Percentiles rank a stretch among this genome's conserved stretches.
phyloP scores from a whole-genome alignment of 2,113 vertebrate genomes.

The Tupaia chinensis region DNA sequence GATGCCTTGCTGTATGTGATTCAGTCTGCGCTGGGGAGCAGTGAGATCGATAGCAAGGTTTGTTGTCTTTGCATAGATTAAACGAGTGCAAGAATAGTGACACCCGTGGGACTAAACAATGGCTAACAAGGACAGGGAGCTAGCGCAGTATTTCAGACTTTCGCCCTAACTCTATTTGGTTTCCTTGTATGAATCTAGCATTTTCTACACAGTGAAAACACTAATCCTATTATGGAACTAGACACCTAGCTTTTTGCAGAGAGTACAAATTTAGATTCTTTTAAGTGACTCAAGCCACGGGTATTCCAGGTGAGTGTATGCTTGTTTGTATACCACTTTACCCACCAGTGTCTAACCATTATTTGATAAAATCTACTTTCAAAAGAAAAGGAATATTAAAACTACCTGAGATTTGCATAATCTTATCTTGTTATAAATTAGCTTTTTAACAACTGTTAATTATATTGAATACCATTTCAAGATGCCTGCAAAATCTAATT shows the following conservation, averaged over 20 bases:
- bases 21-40: slow-evolving; percentile 98
- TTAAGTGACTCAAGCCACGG: background rate
- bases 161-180: background rate
- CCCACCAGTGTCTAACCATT: background rate
- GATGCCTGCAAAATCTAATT: background rate
- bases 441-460: background rate
- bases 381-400: background rate
- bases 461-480: background rate
- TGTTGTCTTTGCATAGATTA: slow-evolving; percentile 77
- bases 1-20: slow-evolving; percentile 98
- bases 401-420: background rate
- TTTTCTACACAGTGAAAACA: too few relatives aligned
- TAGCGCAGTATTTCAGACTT: rapidly evolving
- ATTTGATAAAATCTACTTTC: background rate
- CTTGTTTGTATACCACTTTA: too few relatives aligned
- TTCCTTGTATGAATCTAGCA: rapidly evolving
- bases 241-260: background rate
- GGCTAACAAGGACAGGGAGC: rapidly evolving
- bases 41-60: slow-evolving; percentile 99
- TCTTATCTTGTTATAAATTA: background rate
- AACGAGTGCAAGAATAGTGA: background rate
- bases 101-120: rapidly evolving
- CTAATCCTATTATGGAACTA: background rate
- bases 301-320: background rate
- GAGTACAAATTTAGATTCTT: background rate